phyloP scores from a whole-genome alignment of 2,888 invertebrate genomes.

The Hybos culiciformis region DNA sequence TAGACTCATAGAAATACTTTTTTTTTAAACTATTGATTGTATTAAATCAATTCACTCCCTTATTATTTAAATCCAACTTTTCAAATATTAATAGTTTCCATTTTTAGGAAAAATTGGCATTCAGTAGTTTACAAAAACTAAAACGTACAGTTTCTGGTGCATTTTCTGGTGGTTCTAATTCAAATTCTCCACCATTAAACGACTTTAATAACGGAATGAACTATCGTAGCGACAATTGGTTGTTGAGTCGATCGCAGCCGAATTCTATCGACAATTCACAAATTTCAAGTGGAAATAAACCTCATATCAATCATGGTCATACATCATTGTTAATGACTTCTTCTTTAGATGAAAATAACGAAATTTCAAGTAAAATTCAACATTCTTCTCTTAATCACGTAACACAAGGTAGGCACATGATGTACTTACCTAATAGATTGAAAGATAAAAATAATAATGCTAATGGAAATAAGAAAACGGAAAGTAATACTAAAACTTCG shows the following conservation, averaged over 20 bases:
- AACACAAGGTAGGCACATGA: constrained; percentile 56
- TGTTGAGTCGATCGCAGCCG: constrained; percentile 65
- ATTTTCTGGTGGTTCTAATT: constrained; percentile 23
- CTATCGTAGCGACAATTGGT: constrained; percentile 50
- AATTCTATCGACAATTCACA: constrained; percentile 47
- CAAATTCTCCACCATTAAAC: neutral
- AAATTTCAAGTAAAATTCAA: constrained; percentile 18
- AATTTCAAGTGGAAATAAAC: neutral
- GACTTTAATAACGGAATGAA: constrained; percentile 7
- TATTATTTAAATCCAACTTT: no score
- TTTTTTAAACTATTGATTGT: no score
- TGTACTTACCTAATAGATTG: constrained; percentile 46
- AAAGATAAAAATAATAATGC: constrained; percentile 7
- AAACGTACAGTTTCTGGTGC: constrained; percentile 56
- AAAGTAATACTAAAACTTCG: neutral
- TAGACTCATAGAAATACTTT: neutral
- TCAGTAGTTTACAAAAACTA: constrained; percentile 56
- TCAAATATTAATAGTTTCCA: neutral
- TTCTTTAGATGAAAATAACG: constrained; percentile 20
- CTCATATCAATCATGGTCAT: constrained; percentile 24
- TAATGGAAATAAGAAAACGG: neutral
- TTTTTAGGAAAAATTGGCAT: constrained; percentile 36
- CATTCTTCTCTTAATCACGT: constrained; percentile 40
- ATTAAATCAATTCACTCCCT: no score
- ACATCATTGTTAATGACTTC: constrained; percentile 13